Percentiles rank a stretch among this genome's conserved stretches.
phyloP scores from a whole-genome alignment of 1,140 invertebrate genomes.

The Achroia grisella region DNA sequence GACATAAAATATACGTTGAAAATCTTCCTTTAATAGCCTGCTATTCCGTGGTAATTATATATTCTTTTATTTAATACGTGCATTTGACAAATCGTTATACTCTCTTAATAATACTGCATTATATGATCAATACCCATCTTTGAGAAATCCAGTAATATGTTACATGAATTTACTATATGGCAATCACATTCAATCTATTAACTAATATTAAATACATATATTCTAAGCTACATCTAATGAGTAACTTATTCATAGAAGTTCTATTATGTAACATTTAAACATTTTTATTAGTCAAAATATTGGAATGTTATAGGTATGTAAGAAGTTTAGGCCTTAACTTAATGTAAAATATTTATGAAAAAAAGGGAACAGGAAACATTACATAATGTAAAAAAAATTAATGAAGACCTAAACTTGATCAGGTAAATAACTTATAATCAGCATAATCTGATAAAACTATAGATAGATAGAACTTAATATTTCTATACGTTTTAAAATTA shows the following conservation, averaged over 20 bases:
- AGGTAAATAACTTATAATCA: too few relatives aligned
- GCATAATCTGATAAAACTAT: too few relatives aligned
- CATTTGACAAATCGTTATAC: too few relatives aligned
- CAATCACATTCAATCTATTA: constrained; percentile 20
- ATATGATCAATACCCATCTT: constrained; percentile 1
- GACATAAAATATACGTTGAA: too few relatives aligned
- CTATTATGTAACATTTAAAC: background rate
- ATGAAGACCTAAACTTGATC: too few relatives aligned
- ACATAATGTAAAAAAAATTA: too few relatives aligned
- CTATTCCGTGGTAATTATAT: too few relatives aligned
- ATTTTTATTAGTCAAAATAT: background rate
- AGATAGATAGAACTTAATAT: too few relatives aligned
- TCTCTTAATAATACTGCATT: background rate
- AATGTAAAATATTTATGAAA: background rate
- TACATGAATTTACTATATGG: constrained; percentile 12
- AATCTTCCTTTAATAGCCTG: too few relatives aligned
- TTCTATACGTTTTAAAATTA: too few relatives aligned
- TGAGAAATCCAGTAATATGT: background rate
- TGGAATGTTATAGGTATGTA: background rate
- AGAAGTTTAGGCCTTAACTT: background rate
- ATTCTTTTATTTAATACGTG: too few relatives aligned
- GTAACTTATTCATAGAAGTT: background rate
- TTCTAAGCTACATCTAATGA: background rate
- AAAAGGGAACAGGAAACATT: too few relatives aligned
- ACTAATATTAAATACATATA: background rate